Percentiles rank a stretch among this genome's conserved stretches.
Conservation (phyloP, 2,888 invertebrate genomes). For the Calliopum simillimum region DNA sequence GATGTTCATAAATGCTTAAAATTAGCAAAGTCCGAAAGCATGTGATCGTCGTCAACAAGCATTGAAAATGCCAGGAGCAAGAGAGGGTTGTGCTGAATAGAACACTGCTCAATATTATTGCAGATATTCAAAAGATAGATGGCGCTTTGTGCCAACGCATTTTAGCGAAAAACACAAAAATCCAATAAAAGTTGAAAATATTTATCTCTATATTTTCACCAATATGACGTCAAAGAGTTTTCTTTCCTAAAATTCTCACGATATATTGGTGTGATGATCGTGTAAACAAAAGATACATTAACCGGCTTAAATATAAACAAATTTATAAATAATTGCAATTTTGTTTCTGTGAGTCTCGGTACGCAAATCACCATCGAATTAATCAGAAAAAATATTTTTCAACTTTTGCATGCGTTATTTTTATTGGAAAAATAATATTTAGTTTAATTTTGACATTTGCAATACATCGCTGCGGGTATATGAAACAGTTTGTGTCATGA, state of each 20-base stretch:
- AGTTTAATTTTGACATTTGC: too few relatives aligned
- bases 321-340: neutral
- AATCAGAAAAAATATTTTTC: conserved; percentile 22
- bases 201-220: neutral
- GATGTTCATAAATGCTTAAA: neutral
- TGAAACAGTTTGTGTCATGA: too few relatives aligned
- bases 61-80: too few relatives aligned
- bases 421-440: too few relatives aligned
- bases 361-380: conserved; percentile 8
- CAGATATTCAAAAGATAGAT: too few relatives aligned
- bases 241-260: conserved; percentile 15
- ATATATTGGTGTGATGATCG: neutral
- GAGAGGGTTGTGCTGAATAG: too few relatives aligned
- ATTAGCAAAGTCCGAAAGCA: too few relatives aligned
- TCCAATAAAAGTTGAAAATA: neutral
- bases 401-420: neutral
- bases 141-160: neutral
- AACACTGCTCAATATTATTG: too few relatives aligned
- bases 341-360: too few relatives aligned
- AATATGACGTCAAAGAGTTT: neutral
- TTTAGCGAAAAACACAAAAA: neutral
- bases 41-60: too few relatives aligned
- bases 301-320: conserved; percentile 22
- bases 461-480: too few relatives aligned
- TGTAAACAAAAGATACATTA: conserved; percentile 27